Evolutionary conservation across 2,113 vertebrate genomes (phyloP).

Genomic region (Phainopepla nitens): DNA sequence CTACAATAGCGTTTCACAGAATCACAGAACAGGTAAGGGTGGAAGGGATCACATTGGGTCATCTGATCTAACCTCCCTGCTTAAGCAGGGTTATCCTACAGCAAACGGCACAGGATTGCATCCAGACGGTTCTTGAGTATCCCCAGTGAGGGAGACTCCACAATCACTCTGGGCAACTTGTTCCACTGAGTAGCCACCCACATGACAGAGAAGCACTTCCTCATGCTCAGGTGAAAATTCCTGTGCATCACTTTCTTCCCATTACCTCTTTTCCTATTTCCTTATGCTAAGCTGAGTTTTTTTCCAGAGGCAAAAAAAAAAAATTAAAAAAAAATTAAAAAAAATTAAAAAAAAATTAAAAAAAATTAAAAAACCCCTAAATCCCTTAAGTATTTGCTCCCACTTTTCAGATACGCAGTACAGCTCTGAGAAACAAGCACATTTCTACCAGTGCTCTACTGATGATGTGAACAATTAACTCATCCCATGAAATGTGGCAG

Average conservation of each 20-base stretch:
- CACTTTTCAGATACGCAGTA: neutral
- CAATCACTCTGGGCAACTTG: neutral
- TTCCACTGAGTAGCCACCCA: too few species aligned
- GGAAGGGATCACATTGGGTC: neutral
- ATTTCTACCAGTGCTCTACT: neutral
- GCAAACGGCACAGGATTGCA: neutral
- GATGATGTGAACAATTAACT: neutral
- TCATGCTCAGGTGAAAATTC: neutral
- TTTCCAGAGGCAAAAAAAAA: neutral
- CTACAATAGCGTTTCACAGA: neutral
- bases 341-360: too few species aligned
- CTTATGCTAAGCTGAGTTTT: neutral
- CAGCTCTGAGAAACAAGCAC: neutral
- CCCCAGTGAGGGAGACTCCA: neutral
- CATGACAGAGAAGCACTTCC: neutral
- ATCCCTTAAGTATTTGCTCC: neutral
- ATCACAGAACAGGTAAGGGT: neutral
- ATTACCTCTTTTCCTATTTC: neutral
- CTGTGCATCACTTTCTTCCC: neutral
- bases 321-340: too few species aligned
- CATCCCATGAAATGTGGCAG: rapidly evolving
- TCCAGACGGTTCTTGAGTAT: neutral
- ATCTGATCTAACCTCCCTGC: neutral
- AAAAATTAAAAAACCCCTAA: too few species aligned
- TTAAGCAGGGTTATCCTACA: neutral